These are phyloP conservation scores for Brachionus plicatilis DNA, from an alignment of 1,140 invertebrate species.

Conservation along the genomic window DNA sequence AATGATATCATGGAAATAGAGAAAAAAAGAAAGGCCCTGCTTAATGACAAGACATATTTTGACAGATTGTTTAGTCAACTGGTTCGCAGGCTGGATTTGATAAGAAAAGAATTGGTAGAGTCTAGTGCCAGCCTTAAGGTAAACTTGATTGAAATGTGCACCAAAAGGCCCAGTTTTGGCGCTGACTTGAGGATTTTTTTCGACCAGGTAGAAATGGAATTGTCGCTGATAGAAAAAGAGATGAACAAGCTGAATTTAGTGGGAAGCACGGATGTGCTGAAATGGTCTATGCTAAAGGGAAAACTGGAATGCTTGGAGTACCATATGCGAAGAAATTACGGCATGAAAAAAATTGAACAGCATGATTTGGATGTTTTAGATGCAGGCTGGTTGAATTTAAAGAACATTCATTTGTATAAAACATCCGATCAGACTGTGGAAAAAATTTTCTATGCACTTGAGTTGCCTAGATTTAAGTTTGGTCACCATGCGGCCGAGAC, in stretches of 20 bases:
- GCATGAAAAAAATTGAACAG: neutral
- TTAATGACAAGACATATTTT: neutral
- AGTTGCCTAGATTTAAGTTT: conserved; percentile 42
- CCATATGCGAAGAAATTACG: neutral
- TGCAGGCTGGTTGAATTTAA: neutral
- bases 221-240: neutral
- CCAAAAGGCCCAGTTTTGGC: neutral
- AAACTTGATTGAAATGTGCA: neutral
- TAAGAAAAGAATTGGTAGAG: neutral
- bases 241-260: neutral
- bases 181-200: neutral
- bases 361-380: conserved; percentile 7
- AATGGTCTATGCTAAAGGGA: neutral
- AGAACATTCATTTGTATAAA: neutral
- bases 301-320: neutral
- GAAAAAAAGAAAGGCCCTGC: neutral
- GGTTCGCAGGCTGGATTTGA: neutral
- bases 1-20: neutral
- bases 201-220: neutral
- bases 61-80: neutral
- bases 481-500: neutral
- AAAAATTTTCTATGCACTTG: conserved; percentile 47
- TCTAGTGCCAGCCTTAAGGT: neutral
- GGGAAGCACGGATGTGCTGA: neutral
- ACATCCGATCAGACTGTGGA: neutral